phyloP scores from a whole-genome alignment of 2,888 invertebrate species.

The Taenaris catops region DNA sequence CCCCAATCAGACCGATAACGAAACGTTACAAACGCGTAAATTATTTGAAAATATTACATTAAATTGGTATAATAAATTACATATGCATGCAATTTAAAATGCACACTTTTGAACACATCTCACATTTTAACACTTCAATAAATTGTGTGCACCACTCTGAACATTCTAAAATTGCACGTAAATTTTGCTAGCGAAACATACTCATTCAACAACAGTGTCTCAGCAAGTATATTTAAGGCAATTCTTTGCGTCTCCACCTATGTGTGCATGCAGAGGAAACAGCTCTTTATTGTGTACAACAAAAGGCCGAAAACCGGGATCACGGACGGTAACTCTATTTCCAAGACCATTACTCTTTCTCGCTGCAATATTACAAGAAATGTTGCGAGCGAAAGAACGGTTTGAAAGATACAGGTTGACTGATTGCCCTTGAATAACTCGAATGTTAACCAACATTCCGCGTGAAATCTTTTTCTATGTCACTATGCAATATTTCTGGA shows the following conservation, averaged over 20 bases:
- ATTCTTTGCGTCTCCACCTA: conserved; percentile 23
- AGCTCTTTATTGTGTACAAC: conserved; percentile 26
- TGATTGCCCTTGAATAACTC: conserved; percentile 36
- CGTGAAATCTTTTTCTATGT: conserved; percentile 7
- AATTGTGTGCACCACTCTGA: conserved; percentile 15
- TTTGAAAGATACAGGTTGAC: conserved; percentile 39
- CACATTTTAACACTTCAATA: conserved; percentile 14
- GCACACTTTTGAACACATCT: neutral
- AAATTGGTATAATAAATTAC: too few species aligned
- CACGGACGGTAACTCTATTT: conserved; percentile 41
- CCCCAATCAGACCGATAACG: too few species aligned
- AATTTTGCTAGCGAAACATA: conserved; percentile 31
- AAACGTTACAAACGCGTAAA: too few species aligned
- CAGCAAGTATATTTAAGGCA: conserved; percentile 38
- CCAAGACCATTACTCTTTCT: conserved; percentile 48
- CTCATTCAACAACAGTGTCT: conserved; percentile 32
- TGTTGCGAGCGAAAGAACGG: conserved; percentile 32
- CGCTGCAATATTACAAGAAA: conserved; percentile 34
- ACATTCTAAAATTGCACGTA: conserved; percentile 28
- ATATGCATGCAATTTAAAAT: too few species aligned
- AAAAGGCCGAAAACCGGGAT: conserved; percentile 28
- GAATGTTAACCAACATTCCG: conserved; percentile 15
- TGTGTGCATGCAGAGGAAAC: conserved; percentile 23
- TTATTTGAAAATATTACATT: too few species aligned
- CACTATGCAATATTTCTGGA: too few species aligned